Evolutionary conservation across 2,113 vertebrate genomes (phyloP).

Genomic region (Uria lomvia): DNA sequence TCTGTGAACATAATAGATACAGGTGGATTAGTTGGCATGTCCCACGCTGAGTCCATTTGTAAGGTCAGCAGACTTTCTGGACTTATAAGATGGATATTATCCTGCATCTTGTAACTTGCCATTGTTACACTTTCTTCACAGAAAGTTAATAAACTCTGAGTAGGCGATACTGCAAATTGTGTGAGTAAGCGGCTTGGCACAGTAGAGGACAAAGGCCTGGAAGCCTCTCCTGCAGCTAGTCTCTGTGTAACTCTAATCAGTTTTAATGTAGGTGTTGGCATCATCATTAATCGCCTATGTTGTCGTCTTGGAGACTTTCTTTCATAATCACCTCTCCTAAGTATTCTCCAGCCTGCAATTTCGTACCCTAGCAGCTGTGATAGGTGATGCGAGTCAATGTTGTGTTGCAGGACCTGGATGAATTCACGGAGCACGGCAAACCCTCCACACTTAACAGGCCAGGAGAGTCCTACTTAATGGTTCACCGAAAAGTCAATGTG

Average conservation of each 20-base stretch:
- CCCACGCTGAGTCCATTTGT: background rate
- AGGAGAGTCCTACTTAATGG: background rate
- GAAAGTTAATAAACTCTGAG: background rate
- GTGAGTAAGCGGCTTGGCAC: background rate
- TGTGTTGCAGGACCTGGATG: conserved; percentile 21
- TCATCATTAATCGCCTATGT: background rate
- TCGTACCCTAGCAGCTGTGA: conserved; percentile 38
- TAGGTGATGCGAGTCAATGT: background rate
- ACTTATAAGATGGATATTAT: background rate
- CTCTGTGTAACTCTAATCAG: background rate
- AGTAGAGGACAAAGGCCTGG: background rate
- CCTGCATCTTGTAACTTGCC: background rate
- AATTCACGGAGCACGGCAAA: background rate
- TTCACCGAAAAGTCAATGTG: fast-evolving
- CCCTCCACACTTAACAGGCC: background rate
- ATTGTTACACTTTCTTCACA: background rate
- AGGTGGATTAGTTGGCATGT: background rate
- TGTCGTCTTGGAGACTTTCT: background rate
- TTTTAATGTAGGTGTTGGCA: conserved; percentile 23
- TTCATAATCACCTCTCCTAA: background rate
- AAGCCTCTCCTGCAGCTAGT: background rate
- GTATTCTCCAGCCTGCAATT: conserved; percentile 57
- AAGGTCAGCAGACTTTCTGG: background rate
- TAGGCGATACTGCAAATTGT: background rate
- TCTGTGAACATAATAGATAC: background rate